These are phyloP conservation scores for Drosophila lacicola DNA, from an alignment of 2,888 invertebrate genomes.

Conservation along the genomic window DNA sequence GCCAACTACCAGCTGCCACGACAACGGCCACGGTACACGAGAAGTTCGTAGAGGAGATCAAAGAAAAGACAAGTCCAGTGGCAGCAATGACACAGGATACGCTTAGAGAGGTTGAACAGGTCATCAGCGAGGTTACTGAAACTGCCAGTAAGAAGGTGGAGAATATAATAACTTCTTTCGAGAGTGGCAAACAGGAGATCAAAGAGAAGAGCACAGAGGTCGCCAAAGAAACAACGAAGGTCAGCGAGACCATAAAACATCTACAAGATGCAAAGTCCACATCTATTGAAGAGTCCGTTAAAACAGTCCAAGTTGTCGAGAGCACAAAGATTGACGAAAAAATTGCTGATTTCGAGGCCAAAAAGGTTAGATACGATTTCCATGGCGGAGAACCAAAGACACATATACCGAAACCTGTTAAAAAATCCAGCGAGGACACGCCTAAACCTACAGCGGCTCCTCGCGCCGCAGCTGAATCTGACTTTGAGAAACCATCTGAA, in stretches of 20 bases:
- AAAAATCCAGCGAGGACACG: conserved; percentile 54
- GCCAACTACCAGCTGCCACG: conserved; percentile 64
- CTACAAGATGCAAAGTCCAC: conserved; percentile 50
- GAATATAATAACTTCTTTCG: conserved; percentile 75
- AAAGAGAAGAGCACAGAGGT: conserved; percentile 35
- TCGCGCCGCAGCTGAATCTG: conserved; percentile 56
- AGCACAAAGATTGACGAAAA: conserved; percentile 73
- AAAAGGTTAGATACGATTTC: conserved; percentile 77
- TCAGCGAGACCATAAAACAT: conserved; percentile 71
- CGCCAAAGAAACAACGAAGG: conserved; percentile 56
- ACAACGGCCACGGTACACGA: conserved; percentile 61
- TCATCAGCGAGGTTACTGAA: conserved; percentile 70
- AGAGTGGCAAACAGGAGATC: conserved; percentile 54
- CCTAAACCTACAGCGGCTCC: conserved; percentile 70
- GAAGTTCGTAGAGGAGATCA: conserved; percentile 74
- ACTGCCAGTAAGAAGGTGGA: conserved; percentile 75
- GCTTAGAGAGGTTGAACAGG: conserved; percentile 62
- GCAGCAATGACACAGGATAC: conserved; percentile 58
- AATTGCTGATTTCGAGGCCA: conserved; percentile 75
- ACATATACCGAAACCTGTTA: conserved; percentile 60
- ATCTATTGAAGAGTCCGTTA: conserved; percentile 43
- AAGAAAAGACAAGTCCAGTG: conserved; percentile 68
- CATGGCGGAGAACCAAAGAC: conserved; percentile 75
- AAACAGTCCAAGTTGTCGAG: conserved; percentile 53
- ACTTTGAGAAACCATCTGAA: conserved; percentile 54